Conservation (phyloP, 2,797 vertebrate species). For the Oryzias dopingdopingensis region DNA sequence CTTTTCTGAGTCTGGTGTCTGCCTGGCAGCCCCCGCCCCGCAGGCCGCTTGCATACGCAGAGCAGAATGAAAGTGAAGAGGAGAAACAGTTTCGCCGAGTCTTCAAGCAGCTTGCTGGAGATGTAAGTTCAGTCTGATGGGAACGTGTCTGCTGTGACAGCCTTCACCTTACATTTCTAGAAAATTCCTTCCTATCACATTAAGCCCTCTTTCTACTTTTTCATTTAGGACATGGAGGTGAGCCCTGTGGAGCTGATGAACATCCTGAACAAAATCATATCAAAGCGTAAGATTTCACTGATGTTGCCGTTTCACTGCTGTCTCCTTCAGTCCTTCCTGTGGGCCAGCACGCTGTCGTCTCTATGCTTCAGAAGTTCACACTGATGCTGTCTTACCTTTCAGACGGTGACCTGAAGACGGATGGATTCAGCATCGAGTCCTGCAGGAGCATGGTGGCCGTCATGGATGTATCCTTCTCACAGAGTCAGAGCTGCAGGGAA, state of each 20-base stretch:
- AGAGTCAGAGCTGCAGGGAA: neutral
- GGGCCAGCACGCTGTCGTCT: neutral
- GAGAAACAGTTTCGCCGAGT: slow-evolving; percentile 85
- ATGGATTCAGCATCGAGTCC: slow-evolving; percentile 91
- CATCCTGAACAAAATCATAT: slow-evolving; percentile 91
- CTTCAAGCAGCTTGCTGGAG: slow-evolving; percentile 90
- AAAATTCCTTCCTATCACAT: neutral
- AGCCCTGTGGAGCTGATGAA: slow-evolving; percentile 86
- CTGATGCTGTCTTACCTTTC: slow-evolving; percentile 14
- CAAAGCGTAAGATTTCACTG: slow-evolving; percentile 79
- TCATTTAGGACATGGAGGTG: slow-evolving; percentile 88
- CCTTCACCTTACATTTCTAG: neutral
- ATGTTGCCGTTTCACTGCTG: neutral
- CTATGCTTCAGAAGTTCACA: neutral
- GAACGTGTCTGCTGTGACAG: too few species aligned
- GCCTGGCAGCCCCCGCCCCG: slow-evolving; percentile 75
- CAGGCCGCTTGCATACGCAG: slow-evolving; percentile 75
- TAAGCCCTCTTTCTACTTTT: slow-evolving; percentile 4
- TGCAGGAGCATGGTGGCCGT: slow-evolving; percentile 96
- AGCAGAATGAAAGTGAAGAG: slow-evolving; percentile 85
- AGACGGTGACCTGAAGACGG: slow-evolving; percentile 86
- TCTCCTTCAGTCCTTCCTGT: neutral
- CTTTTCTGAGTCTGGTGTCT: slow-evolving; percentile 8
- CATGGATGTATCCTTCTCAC: slow-evolving; percentile 92
- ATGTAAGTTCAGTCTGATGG: slow-evolving; percentile 73